Evolutionary conservation across 2,797 vertebrate species (phyloP).

Genomic region (Melanotaenia boesemani): DNA sequence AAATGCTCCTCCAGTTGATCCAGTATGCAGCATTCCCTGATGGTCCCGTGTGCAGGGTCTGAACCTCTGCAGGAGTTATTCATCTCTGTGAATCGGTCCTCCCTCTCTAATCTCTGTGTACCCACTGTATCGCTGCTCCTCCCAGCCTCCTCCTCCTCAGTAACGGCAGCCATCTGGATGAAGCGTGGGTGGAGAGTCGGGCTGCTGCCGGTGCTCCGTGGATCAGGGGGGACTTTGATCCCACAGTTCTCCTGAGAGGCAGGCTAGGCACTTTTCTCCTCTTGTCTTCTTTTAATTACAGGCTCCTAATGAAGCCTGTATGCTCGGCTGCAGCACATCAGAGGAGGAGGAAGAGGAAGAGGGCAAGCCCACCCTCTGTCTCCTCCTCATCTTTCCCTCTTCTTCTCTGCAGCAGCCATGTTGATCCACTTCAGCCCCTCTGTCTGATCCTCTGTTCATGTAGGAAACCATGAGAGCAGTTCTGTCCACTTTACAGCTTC

Average conservation of each 20-base stretch:
- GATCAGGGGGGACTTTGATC: slow-evolving; percentile 53
- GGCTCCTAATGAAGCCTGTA: slow-evolving; percentile 47
- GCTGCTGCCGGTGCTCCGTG: slow-evolving; percentile 6
- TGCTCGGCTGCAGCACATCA: slow-evolving; percentile 46
- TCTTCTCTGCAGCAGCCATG: background rate
- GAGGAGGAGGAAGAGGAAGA: slow-evolving; percentile 2
- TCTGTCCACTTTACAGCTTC: no score
- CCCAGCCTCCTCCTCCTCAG: slow-evolving; percentile 30
- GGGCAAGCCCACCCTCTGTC: slow-evolving; percentile 16
- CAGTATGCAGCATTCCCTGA: no score
- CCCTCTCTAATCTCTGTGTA: slow-evolving; percentile 13
- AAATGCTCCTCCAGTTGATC: no score
- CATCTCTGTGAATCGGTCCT: background rate
- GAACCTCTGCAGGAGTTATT: background rate
- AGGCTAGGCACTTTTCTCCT: slow-evolving; percentile 43
- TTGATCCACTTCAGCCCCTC: background rate
- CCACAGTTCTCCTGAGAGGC: slow-evolving; percentile 30
- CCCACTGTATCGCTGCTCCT: slow-evolving; percentile 24
- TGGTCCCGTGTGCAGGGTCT: background rate
- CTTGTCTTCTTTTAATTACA: slow-evolving; percentile 58
- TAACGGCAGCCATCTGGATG: slow-evolving; percentile 15
- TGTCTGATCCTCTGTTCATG: no score
- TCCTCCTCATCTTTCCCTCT: slow-evolving; percentile 3
- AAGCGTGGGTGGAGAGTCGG: background rate
- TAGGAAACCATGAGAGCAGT: no score